Evolutionary conservation across 2,888 invertebrate species (phyloP), one percentile per base, ranked within the genome.

Genomic region (Amphipoea lucens): DNA sequence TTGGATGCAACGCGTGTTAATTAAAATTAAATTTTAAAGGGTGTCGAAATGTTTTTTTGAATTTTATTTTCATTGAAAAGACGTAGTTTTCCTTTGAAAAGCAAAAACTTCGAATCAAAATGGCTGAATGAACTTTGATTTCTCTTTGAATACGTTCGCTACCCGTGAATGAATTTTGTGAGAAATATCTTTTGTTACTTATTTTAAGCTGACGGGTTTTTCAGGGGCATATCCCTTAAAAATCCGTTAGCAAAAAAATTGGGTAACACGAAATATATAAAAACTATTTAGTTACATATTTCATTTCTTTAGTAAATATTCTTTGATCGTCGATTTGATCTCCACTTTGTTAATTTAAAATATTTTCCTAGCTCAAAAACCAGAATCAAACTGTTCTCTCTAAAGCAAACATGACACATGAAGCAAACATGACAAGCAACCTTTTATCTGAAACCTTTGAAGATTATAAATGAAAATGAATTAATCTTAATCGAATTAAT

Each of bases 381-480:
- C 29, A 54, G 17, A 66, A 45, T 29, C 36, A 42, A 20, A 72
- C n/a, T 36, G 20, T 60, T 40, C 40, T 36, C 14, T 20, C 11
- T 48, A 17, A 36, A 57, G 60, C 42, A 66, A 79, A 70, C 29
- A 51, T 14, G 20, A 40, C n/a, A n/a, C n/a, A n/a, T n/a, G n/a
- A 36, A 57, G 60, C 42, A 66, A 79, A 70, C 29, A 51, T 14
- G 20, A 40, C n/a, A n/a, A n/a, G n/a, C 29, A 36, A 14, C 48
- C n/a, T 78, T 63, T 70, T 14, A 69, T 63, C 11, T 17, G 3
- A 62, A 68, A 29, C 20, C 74, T 87, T 85, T 80, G 65, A 85
- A 74, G 48, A 76, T 82, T 65, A 23, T 57, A 54, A 80, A 42
- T 51, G 23, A 76, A 69, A 75, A 45, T 68, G 54, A 73, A 74